Percentiles rank a stretch among this genome's conserved stretches.
Conservation (phyloP, 2,113 vertebrate genomes). For the Hemiprocne comata region DNA sequence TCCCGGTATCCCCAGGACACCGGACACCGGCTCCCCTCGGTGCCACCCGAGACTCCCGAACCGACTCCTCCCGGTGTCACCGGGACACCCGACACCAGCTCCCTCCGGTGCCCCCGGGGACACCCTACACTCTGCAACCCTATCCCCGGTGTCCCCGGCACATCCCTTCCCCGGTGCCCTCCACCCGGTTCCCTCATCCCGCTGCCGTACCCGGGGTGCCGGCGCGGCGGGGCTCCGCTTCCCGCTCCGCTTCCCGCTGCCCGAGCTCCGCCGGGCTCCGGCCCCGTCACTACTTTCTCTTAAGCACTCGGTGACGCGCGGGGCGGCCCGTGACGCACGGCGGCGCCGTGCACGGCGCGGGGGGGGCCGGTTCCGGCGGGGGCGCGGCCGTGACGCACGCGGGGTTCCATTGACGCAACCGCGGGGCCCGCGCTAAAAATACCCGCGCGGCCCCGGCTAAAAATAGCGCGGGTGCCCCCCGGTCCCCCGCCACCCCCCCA, state of each 20-base stretch:
- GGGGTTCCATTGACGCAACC: slow-evolving; percentile 96
- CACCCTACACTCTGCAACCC: too few species aligned
- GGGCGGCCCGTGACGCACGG: slow-evolving; percentile 73
- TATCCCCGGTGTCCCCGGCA: too few species aligned
- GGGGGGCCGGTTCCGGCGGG: slow-evolving; percentile 51
- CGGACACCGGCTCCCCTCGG: too few species aligned
- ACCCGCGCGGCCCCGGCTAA: slow-evolving; percentile 77
- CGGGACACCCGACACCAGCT: not conserved
- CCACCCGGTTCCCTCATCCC: not conserved
- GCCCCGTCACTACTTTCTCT: slow-evolving; percentile 52
- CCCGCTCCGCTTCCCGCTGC: not conserved
- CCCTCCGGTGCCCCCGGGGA: too few species aligned
- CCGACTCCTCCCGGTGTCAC: not conserved
- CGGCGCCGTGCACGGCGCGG: slow-evolving; percentile 42
- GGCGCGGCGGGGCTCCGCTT: slow-evolving; percentile 22
- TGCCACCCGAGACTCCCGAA: too few species aligned
- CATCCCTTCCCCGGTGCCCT: too few species aligned
- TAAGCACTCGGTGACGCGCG: slow-evolving; percentile 83
- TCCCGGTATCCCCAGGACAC: not conserved
- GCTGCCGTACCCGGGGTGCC: not conserved
- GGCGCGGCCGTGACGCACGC: slow-evolving; percentile 91
- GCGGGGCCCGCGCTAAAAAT: slow-evolving; percentile 86
- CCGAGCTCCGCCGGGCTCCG: slow-evolving; percentile 16
- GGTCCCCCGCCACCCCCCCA: not conserved
- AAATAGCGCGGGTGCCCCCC: slow-evolving; percentile 76